Base-by-base conservation (phyloP, 2,888 invertebrate genomes). In the Brachynemurus nebulosus region DNA sequence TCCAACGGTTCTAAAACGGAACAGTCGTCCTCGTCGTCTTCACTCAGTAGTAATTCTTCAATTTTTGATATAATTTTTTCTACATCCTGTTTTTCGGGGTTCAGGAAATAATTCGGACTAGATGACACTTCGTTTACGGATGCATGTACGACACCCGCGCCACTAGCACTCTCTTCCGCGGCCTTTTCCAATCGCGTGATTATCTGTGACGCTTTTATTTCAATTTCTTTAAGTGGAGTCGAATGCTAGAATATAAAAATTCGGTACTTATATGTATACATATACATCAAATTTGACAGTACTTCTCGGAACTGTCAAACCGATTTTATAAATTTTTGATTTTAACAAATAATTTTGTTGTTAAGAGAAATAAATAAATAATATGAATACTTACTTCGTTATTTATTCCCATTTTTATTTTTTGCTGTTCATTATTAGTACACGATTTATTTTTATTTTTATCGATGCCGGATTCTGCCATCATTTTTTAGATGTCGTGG, bases 1-100 rank as follows among this genome's bases (percentile, higher is more conserved):
- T 80, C 78, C 8, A 81, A 68, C 34, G 74, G 64, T 39, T 79
- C 69, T 44, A 78, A 68, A 17, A 72, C 72, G 47, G 74, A 75
- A 46, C 61, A 61, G 2, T 70, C 57, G 55, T 75, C 77, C 46
- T 78, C 79, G 55, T 77, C 72, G 43, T 73, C 73, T 54, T 75
- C 76, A 41, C 74, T 77, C 46, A 72, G 59, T 38, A 81, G 75
- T 44, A 76, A 54, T 3, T 70, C 69, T 52, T 77, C 74, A 35
- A 78, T 65, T 53, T 67, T 64, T 55, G 70, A 70, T 49, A 77
- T 59, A 51, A 83, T 75, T 47, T 76, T 73, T 50, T 77, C 76
- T 3, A 54, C 54, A 39, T 58, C 55, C 50, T 62, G 65, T 50
- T 62, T 61, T 20, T 64, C 63, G 42, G 62, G 50, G 14, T 64